Evolutionary conservation across 2,113 vertebrate species (phyloP).

Genomic region (Salvelinus fontinalis): DNA sequence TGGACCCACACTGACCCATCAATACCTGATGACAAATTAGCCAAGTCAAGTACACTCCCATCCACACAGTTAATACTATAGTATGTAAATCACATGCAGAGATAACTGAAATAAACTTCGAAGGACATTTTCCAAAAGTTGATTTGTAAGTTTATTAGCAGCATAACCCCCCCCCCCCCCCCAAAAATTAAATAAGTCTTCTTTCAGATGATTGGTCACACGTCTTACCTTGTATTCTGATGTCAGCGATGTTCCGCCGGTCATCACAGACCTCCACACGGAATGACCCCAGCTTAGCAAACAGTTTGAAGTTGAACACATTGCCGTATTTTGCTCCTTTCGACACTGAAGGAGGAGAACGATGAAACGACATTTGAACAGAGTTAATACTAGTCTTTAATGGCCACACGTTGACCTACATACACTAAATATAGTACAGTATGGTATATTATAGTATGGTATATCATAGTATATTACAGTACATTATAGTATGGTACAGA

Average conservation of each 20-base stretch:
- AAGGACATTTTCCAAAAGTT: no score
- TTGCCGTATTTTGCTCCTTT: conserved; percentile 76
- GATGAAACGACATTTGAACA: neutral
- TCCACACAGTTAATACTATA: neutral
- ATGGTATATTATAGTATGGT: no score
- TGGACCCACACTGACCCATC: conserved; percentile 85
- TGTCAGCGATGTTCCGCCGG: conserved; percentile 86
- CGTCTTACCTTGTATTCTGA: conserved; percentile 86
- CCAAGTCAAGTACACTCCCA: neutral
- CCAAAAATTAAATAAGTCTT: no score
- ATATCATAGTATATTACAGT: no score
- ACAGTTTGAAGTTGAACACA: conserved; percentile 85
- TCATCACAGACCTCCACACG: conserved; percentile 86
- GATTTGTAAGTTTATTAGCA: no score
- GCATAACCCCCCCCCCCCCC: no score
- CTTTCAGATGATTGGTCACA: neutral
- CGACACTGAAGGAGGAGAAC: conserved; percentile 45
- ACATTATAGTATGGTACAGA: no score
- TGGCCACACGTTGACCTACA: neutral
- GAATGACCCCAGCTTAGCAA: conserved; percentile 86
- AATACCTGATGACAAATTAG: conserved; percentile 76
- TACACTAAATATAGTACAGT: no score
- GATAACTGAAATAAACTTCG: neutral
- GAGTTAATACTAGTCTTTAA: neutral
- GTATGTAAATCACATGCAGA: neutral